These are phyloP conservation scores for Drosophila flavopinicola DNA, from an alignment of 2,888 invertebrate species.

Conservation along the genomic window DNA sequence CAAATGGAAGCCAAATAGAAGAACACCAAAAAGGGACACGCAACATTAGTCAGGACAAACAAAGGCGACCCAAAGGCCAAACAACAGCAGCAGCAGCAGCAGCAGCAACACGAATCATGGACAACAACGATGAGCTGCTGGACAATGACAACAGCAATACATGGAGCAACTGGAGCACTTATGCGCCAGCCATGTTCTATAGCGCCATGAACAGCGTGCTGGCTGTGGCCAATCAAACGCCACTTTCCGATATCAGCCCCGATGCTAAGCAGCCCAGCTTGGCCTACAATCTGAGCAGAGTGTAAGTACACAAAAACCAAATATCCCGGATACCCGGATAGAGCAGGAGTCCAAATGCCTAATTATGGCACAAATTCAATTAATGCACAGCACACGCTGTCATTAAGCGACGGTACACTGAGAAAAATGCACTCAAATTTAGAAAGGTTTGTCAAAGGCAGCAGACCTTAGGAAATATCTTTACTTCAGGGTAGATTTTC, in stretches of 20 bases:
- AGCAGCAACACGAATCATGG: slow-evolving; percentile 38
- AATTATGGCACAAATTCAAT: slow-evolving; percentile 74
- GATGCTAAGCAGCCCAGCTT: slow-evolving; percentile 21
- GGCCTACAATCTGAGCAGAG: slow-evolving; percentile 58
- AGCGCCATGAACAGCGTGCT: slow-evolving; percentile 63
- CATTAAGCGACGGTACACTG: slow-evolving; percentile 9
- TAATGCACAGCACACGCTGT: slow-evolving; percentile 51
- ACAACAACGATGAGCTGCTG: slow-evolving; percentile 40
- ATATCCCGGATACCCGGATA: background rate
- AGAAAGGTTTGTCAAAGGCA: too few species aligned
- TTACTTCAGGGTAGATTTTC: too few species aligned
- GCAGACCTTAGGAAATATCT: too few species aligned
- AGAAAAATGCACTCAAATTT: too few species aligned
- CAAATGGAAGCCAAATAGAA: slow-evolving; percentile 77
- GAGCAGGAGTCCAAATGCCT: slow-evolving; percentile 31
- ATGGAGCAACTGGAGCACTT: slow-evolving; percentile 72
- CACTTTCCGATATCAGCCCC: slow-evolving; percentile 37
- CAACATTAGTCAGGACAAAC: slow-evolving; percentile 61
- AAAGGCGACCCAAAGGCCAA: slow-evolving; percentile 25
- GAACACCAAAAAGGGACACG: slow-evolving; percentile 50
- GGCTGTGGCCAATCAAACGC: slow-evolving; percentile 61
- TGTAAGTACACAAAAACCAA: slow-evolving; percentile 47
- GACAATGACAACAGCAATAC: slow-evolving; percentile 25
- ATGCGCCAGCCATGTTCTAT: slow-evolving; percentile 59
- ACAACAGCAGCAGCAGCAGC: slow-evolving; percentile 23